Evolutionary conservation across 2,888 invertebrate genomes (phyloP), one percentile per base, ranked within the genome.

Genomic region (Parnassius apollo): DNA sequence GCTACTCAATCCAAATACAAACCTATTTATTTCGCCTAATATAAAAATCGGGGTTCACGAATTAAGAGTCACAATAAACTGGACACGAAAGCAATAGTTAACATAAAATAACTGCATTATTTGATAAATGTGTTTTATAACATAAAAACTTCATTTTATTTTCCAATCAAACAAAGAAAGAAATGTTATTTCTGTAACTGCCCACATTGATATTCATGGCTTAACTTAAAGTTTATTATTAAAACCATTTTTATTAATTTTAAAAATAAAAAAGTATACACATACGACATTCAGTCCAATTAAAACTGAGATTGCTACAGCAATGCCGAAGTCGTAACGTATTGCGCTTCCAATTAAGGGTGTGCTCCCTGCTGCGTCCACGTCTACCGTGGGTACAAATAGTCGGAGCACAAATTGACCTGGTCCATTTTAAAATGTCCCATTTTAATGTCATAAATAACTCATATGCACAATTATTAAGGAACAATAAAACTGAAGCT

Each of bases 321-420:
- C 75, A 74, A 75, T 76, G 74, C 78, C 77, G 78, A 81, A 80
- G 79, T 75, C 72, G 75, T 89, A 88, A 90, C 85, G 83, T 91
- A 91, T 91, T 84, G 88, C 86, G 75, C 82, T 82, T 78, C 91
- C 91, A 91, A 91, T 91, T 91, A 90, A 85, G 89, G 91, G 75
- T 70, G 71, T 72, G 76, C 90, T 78, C 88, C 91, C 91, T 81
- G 91, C 90, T 91, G 91, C 10, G 85, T 75, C 76, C 69, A 69
- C 71, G 73, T 86, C 87, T 83, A 85, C 87, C 78, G 85, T 80
- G 78, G 77, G 80, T 82, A 81, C 79, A 76, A 91, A 90, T 88
- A 84, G 85, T 78, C 77, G 74, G 75, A 68, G 79, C 90, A 91
- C 88, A 88, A 91, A 75, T 76, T 81, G 82, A 86, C 83, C 85